phyloP scores from a whole-genome alignment of 2,113 vertebrate species.

The Genyomyrus donnyi region DNA sequence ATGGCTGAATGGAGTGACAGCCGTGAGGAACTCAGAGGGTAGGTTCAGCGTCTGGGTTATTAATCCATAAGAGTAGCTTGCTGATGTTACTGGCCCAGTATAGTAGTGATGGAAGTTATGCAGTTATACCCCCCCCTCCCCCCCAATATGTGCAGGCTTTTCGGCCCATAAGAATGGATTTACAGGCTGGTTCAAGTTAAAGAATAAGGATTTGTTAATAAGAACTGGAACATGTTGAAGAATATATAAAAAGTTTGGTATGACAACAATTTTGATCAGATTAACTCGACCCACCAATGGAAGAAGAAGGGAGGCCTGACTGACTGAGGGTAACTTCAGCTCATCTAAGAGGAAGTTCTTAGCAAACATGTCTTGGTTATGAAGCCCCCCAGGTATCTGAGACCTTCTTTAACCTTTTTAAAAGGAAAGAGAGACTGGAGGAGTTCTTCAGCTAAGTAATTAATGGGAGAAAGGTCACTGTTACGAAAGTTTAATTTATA shows the following conservation, averaged over 20 bases:
- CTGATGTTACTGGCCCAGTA: not conserved
- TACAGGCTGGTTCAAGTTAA: not conserved
- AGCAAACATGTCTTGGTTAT: not conserved
- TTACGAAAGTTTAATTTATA: not conserved
- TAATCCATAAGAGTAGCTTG: not conserved
- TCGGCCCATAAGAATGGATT: not conserved
- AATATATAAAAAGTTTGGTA: not conserved
- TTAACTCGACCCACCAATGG: not conserved
- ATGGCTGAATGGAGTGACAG: not conserved
- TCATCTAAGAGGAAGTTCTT: not conserved
- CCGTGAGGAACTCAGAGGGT: not conserved
- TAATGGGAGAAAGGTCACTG: not conserved
- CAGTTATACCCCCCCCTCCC: not conserved
- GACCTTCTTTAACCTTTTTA: not conserved
- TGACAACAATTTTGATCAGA: not conserved
- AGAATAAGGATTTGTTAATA: not conserved
- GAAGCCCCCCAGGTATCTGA: not conserved
- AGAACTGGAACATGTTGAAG: not conserved
- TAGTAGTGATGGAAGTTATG: not conserved
- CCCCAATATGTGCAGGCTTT: not conserved
- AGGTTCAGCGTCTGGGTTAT: not conserved
- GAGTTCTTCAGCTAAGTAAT: not conserved
- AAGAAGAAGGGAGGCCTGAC: not conserved
- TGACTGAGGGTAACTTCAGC: not conserved
- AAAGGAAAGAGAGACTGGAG: not conserved